Evolutionary conservation across 2,888 invertebrate genomes (phyloP).

Genomic region (Myopa tessellatipennis): DNA sequence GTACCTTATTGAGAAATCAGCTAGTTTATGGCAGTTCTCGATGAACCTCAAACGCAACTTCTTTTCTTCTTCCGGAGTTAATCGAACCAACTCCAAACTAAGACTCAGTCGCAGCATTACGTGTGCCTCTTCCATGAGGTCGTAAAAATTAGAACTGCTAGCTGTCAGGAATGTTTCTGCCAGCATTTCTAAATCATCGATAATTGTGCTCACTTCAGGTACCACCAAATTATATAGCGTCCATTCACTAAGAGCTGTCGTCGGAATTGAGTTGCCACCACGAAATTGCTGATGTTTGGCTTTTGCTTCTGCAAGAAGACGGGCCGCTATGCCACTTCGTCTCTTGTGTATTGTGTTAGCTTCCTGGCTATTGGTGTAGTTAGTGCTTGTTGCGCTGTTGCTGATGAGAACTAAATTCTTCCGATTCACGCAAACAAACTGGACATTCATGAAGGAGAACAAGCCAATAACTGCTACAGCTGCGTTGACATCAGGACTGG

Average conservation of each 20-base stretch:
- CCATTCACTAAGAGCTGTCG: slow-evolving; percentile 70
- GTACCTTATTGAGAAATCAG: slow-evolving; percentile 65
- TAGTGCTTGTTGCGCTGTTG: slow-evolving; percentile 56
- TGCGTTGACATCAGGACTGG: slow-evolving; percentile 62
- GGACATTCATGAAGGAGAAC: slow-evolving; percentile 64
- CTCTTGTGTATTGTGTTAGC: slow-evolving; percentile 36
- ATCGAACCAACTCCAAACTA: slow-evolving; percentile 59
- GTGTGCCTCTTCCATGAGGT: slow-evolving; percentile 80
- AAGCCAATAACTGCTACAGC: slow-evolving; percentile 65
- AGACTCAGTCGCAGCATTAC: slow-evolving; percentile 72
- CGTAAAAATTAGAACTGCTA: slow-evolving; percentile 77
- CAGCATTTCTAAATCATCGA: slow-evolving; percentile 77
- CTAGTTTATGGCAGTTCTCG: slow-evolving; percentile 62
- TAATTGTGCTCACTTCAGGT: slow-evolving; percentile 74
- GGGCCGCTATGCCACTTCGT: slow-evolving; percentile 56
- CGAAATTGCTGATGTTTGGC: slow-evolving; percentile 61
- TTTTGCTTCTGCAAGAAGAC: slow-evolving; percentile 60
- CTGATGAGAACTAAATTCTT: slow-evolving; percentile 63
- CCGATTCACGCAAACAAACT: slow-evolving; percentile 63
- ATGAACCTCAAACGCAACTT: slow-evolving; percentile 58
- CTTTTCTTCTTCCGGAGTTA: slow-evolving; percentile 54
- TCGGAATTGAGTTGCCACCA: slow-evolving; percentile 49
- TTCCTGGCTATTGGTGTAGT: slow-evolving; percentile 47
- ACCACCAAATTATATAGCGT: slow-evolving; percentile 79
- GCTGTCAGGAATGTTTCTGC: slow-evolving; percentile 75